phyloP scores from a whole-genome alignment of 1,140 invertebrate genomes.

The Platorchestia sp. region DNA sequence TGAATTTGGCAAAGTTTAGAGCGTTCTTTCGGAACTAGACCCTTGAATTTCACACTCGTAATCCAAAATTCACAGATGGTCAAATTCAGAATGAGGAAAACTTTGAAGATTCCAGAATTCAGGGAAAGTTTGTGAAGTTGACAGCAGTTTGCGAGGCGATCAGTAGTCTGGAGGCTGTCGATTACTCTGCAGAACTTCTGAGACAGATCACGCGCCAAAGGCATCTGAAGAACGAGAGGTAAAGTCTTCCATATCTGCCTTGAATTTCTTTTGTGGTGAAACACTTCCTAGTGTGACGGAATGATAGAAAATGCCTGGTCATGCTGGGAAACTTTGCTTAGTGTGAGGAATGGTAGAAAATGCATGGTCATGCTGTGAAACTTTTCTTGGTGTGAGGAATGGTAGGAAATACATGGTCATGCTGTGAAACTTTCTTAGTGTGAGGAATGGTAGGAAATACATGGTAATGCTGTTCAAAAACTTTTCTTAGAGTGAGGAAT shows the following conservation, averaged over 20 bases:
- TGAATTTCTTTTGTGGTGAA: neutral
- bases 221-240: neutral
- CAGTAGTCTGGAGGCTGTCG: conserved; percentile 16
- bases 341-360: neutral
- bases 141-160: neutral
- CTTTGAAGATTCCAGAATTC: conserved; percentile 8
- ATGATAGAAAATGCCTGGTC: neutral
- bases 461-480: neutral
- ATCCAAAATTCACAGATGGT: neutral
- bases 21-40: neutral
- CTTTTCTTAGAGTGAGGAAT: neutral
- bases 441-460: neutral
- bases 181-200: neutral
- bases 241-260: neutral
- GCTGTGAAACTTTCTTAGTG: neutral
- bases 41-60: neutral
- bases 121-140: conserved; percentile 7
- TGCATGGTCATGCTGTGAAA: too few relatives aligned
- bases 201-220: neutral
- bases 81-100: conserved; percentile 31
- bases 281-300: neutral
- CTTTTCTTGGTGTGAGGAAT: too few relatives aligned
- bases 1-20: neutral
- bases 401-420: too few relatives aligned
- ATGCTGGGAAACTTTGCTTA: neutral